These are phyloP conservation scores for Dryococelus australis DNA, from an alignment of 2,888 invertebrate species.

Conservation along the genomic window DNA sequence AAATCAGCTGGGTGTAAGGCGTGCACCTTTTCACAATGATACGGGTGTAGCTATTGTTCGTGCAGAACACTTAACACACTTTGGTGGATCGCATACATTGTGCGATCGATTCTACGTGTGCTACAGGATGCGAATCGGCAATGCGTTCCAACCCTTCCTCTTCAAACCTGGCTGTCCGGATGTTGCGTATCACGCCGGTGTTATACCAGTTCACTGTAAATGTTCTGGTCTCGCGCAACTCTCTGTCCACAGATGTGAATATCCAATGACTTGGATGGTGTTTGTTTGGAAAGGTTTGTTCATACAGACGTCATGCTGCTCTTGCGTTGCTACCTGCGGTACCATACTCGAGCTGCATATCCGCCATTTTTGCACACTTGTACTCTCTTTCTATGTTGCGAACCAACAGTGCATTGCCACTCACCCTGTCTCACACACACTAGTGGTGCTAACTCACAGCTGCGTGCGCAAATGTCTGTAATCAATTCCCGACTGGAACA, in stretches of 20 bases:
- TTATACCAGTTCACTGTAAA: neutral
- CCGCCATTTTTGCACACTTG: conserved; percentile 9
- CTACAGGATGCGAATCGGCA: neutral
- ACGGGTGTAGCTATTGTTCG: neutral
- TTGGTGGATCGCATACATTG: neutral
- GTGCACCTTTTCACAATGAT: neutral
- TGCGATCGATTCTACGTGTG: neutral
- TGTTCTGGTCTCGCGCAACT: neutral
- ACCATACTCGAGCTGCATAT: conserved; percentile 24
- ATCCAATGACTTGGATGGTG: neutral
- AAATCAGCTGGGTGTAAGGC: neutral
- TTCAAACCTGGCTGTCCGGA: neutral
- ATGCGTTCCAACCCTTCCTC: neutral
- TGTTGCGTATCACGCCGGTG: neutral
- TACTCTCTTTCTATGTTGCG: neutral
- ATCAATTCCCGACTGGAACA: too few relatives aligned
- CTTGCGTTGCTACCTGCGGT: neutral
- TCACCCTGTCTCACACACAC: neutral
- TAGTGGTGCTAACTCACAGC: too few relatives aligned
- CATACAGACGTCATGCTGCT: neutral
- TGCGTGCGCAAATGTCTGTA: too few relatives aligned
- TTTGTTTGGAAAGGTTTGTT: conserved; percentile 1
- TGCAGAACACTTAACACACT: neutral
- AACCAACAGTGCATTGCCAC: neutral
- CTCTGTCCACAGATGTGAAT: neutral